A percentile compares a stretch with the other conserved stretches of the same genome.
These are phyloP conservation scores for Chondrilla cf. caribensis DNA, from an alignment of 37 sponge, comb jelly and placozoan genomes.

Conservation along the genomic window DNA sequence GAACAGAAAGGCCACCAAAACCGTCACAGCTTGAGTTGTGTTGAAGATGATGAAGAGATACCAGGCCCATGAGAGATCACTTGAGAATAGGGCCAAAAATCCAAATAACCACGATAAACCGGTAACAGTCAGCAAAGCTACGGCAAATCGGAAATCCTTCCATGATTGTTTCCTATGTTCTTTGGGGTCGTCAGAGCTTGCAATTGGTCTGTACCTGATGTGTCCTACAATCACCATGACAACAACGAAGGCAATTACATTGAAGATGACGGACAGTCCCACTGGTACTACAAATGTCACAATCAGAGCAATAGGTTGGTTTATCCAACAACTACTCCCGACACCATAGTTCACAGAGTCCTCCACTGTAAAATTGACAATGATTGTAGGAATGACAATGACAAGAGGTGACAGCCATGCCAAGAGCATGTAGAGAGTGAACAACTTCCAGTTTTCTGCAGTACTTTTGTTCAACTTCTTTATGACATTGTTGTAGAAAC, in stretches of 20 bases:
- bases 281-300: slow-evolving; percentile 38
- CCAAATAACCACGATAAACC: background rate
- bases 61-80: background rate
- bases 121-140: background rate
- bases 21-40: background rate
- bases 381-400: background rate
- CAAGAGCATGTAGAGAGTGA: background rate
- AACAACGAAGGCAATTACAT: background rate
- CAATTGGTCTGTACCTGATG: background rate
- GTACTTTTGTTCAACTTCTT: background rate
- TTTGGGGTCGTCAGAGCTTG: too few relatives aligned
- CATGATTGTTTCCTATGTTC: background rate
- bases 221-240: background rate
- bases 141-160: background rate
- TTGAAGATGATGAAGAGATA: background rate
- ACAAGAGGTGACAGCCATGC: slow-evolving; percentile 42
- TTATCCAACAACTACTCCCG: slow-evolving; percentile 42
- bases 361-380: slow-evolving; percentile 27
- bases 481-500: slow-evolving; percentile 1
- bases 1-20: background rate
- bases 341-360: slow-evolving; percentile 36
- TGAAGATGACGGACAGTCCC: slow-evolving; percentile 8
- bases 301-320: slow-evolving; percentile 27
- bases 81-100: background rate
- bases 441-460: background rate